These are phyloP conservation scores for Atractosteus spatula DNA, from an alignment of 2,113 vertebrate genomes.

Conservation along the genomic window DNA sequence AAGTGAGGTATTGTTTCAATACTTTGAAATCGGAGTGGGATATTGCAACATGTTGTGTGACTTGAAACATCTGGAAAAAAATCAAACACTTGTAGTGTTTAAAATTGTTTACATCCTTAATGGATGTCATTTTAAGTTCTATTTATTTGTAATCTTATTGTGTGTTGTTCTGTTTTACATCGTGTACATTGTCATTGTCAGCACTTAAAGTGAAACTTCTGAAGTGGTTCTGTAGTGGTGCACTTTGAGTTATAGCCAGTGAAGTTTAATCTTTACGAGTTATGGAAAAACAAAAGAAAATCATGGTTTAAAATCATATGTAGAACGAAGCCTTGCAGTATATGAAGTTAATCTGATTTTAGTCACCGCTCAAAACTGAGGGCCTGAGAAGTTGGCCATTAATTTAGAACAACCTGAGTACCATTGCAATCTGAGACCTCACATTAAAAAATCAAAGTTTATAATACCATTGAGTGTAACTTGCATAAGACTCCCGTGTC, in stretches of 20 bases:
- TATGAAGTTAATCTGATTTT: no score
- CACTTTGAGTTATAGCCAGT: not conserved
- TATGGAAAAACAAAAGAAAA: no score
- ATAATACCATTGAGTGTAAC: no score
- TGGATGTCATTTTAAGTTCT: conserved; percentile 18
- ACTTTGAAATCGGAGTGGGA: not conserved
- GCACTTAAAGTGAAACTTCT: not conserved
- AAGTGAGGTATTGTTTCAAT: not conserved
- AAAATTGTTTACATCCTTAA: conserved; percentile 26
- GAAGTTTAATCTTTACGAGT: no score
- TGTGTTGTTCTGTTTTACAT: conserved; percentile 9
- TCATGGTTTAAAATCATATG: no score
- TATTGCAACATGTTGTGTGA: conserved; percentile 3
- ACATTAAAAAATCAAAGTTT: no score
- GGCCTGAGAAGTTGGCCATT: no score
- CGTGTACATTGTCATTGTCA: not conserved
- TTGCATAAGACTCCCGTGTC: no score
- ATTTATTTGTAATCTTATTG: conserved; percentile 23
- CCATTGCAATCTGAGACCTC: no score
- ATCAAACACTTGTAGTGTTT: conserved; percentile 25
- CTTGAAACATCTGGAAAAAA: not conserved
- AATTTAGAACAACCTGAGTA: no score
- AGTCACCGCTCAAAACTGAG: not conserved
- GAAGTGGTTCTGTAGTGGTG: not conserved
- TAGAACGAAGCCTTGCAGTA: not conserved